Base-by-base conservation (phyloP, 1,140 invertebrate species). In the Oryzaephilus surinamensis region DNA sequence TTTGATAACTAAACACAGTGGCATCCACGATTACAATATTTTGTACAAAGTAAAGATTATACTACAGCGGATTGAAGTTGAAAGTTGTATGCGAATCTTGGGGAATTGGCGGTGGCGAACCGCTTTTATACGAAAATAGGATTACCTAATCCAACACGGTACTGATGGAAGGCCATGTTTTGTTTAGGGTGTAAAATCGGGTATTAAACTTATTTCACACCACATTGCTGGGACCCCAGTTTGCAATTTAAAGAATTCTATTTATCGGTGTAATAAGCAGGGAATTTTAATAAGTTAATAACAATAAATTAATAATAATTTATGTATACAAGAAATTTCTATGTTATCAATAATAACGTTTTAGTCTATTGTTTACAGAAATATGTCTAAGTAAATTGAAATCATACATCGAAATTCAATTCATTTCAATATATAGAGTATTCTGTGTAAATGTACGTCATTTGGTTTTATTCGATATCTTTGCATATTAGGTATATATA, bases 1-100 rank as follows among this genome's bases (percentile, higher is more conserved):
- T 16, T 36, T 26, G 33, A 21, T 26, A 36, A 24, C 33, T 27
- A 26, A 36, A 36, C 15, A 21, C 21, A n/a, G n/a, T n/a, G n/a
- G n/a, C n/a, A n/a, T n/a, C 33, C 33, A 36, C 28, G 33, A 36
- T n/a, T n/a, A n/a, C n/a, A 36, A 36, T 36, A 36, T 36, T 36
- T 36, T 36, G 33, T 36, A 36, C 28, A 36, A 36, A 21, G 28
- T 27, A 36, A 36, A 36, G 33, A 36, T 36, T 36, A 36, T 24
- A 26, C 33, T n/a, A n/a, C n/a, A n/a, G 33, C 8, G 32, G 33
- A 36, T 36, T 36, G 33, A 36, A 36, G 33, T 27, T 36, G 33
- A 36, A 36, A 21, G 33, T 21, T 36, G 33, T 24, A 36, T n/a
- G n/a, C n/a, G n/a, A 36, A 36, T 36, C 21, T 21, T 26, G 33